Evolutionary conservation across 2,888 invertebrate species (phyloP), one percentile per base, ranked within the genome.

Genomic region (Morinoia aosen): DNA sequence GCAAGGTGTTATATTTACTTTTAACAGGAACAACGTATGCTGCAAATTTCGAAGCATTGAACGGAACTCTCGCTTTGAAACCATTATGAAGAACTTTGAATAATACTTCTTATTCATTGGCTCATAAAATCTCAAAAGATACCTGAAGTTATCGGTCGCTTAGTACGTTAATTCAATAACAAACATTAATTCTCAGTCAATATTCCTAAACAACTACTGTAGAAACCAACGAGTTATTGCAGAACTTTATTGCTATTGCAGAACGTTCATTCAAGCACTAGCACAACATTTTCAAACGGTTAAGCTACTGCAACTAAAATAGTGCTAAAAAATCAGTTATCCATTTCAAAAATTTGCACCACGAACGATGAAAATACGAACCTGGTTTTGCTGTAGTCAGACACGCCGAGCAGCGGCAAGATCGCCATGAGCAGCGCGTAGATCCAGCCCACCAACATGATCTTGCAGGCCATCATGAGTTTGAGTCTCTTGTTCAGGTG

Each of bases 311-410:
- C 33, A 33, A 76, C 7, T 10, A 76, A 76, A 25, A 8, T 25
- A 76, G 0, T 33, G 33, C 33, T n/a, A 25, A 33, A 10, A 76
- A 19, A 25, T 33, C 33, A 33, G 33, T 76, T 76, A 76, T 76
- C 33, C 10, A 1, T 10, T 76, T 10, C 76, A 10, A 33, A 76
- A 76, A 7, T 33, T 33, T 33, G 25, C 76, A 76, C 2, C 10
- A 76, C 1, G 33, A 25, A 2, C 33, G 76, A 76, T 33, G 76
- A 76, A 19, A 33, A 33, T 10, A 94, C 97, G 97, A 97, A 98
- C 98, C 98, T 98, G 76, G 99, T 99, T 94, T 98, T 98, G 25
- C 98, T 98, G 97, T 99, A 99, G 97, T 98, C 98, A 95, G 98
- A 99, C 61, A 99, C 98, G 0, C 99, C 99, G 95, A 98, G 97